Conservation (phyloP, 1,140 invertebrate genomes). For the Trichonephila clavata region DNA sequence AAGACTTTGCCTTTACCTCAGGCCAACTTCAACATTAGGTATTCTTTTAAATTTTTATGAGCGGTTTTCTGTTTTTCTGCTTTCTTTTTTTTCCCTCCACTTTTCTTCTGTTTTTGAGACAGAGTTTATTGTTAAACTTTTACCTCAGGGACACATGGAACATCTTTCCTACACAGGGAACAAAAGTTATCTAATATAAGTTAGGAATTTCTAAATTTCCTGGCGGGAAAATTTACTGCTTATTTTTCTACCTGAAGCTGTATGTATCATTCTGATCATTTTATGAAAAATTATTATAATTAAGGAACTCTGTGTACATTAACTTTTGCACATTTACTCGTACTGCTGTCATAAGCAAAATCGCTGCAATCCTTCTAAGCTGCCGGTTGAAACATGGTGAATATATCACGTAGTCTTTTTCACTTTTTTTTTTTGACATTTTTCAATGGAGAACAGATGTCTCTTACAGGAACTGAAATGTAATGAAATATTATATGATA, state of each 20-base stretch:
- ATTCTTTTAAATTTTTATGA: conserved; percentile 16
- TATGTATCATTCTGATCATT: no score
- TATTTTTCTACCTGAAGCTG: background rate
- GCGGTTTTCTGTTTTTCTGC: background rate
- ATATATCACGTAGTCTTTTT: no score
- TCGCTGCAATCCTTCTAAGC: no score
- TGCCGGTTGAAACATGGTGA: no score
- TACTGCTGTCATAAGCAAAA: no score
- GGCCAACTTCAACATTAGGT: background rate
- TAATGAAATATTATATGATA: no score
- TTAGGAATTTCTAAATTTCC: background rate
- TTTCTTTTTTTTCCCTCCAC: background rate
- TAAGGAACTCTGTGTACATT: no score
- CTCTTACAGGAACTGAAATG: no score
- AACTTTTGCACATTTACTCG: no score
- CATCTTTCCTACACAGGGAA: background rate
- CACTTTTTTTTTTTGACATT: no score
- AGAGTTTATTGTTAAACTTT: background rate
- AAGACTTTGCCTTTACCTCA: background rate
- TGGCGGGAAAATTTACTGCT: background rate
- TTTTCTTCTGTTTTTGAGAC: background rate
- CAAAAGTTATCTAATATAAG: background rate
- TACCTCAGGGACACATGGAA: background rate
- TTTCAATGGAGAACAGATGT: no score
- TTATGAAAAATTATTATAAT: no score